phyloP scores from a whole-genome alignment of 2,797 vertebrate genomes.

The Discoglossus pictus region DNA sequence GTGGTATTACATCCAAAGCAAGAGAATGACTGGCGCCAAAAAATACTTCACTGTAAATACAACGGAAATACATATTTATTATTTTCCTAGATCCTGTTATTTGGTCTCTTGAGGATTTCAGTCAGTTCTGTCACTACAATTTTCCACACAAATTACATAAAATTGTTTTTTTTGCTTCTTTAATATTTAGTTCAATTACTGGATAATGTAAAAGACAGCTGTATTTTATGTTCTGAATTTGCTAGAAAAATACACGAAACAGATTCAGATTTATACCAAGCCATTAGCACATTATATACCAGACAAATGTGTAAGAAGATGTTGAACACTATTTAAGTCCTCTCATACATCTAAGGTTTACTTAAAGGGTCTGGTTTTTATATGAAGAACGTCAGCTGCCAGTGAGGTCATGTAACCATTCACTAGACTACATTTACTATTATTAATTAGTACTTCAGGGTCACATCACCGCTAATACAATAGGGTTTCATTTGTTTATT shows the following conservation, averaged over 20 bases:
- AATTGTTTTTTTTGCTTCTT: background rate
- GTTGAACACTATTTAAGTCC: too few species aligned
- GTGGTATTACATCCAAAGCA: too few species aligned
- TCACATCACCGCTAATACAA: too few species aligned
- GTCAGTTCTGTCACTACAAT: background rate
- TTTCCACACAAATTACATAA: background rate
- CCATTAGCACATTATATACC: background rate
- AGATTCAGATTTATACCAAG: background rate
- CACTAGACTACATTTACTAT: too few species aligned
- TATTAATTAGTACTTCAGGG: too few species aligned
- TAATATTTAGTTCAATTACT: conserved; percentile 12
- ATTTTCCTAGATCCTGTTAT: background rate
- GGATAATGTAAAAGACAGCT: conserved; percentile 20
- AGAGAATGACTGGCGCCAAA: too few species aligned
- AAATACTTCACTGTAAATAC: background rate
- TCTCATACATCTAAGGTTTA: too few species aligned
- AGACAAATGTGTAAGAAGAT: background rate
- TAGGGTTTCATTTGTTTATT: too few species aligned
- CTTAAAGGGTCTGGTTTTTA: too few species aligned
- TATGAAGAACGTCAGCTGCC: too few species aligned
- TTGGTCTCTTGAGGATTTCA: background rate
- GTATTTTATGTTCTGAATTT: conserved; percentile 14
- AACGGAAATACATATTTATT: background rate
- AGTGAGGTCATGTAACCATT: too few species aligned
- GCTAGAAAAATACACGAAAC: conserved; percentile 8